Percentiles rank a stretch among this genome's conserved stretches.
phyloP scores from a whole-genome alignment of 2,797 vertebrate genomes.

The Megalops cyprinoides region DNA sequence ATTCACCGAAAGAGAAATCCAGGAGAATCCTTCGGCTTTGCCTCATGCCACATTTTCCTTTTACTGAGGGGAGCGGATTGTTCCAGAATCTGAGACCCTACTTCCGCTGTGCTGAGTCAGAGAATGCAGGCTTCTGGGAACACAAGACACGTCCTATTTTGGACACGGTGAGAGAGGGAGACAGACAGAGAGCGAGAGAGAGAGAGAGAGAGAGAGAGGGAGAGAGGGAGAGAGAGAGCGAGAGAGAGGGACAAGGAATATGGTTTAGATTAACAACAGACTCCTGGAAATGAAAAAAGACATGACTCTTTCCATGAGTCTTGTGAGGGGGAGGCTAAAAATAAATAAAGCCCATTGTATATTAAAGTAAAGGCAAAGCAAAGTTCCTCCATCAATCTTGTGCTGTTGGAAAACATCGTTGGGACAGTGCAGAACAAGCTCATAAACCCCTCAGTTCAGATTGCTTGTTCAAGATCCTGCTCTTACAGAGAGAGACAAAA shows the following conservation, averaged over 20 bases:
- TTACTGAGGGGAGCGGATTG: neutral
- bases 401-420: constrained; percentile 11
- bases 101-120: constrained; percentile 35
- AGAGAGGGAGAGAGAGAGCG: neutral
- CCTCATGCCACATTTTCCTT: neutral
- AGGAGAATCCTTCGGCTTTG: neutral
- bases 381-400: constrained; percentile 21
- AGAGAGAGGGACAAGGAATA: constrained; percentile 24
- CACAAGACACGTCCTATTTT: constrained; percentile 38
- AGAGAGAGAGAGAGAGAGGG: too few relatives aligned
- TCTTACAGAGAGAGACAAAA: constrained; percentile 6
- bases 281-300: constrained; percentile 22
- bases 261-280: constrained; percentile 41
- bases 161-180: constrained; percentile 32
- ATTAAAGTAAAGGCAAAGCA: constrained; percentile 32
- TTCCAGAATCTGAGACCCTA: constrained; percentile 11
- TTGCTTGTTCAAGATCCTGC: neutral
- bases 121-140: constrained; percentile 10
- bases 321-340: constrained; percentile 26
- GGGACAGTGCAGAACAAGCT: neutral
- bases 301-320: constrained; percentile 24
- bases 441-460: constrained; percentile 4
- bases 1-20: neutral
- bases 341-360: constrained; percentile 31
- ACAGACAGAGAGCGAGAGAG: too few relatives aligned